Conservation (phyloP, 2,888 invertebrate genomes). For the Tigriopus californicus region DNA sequence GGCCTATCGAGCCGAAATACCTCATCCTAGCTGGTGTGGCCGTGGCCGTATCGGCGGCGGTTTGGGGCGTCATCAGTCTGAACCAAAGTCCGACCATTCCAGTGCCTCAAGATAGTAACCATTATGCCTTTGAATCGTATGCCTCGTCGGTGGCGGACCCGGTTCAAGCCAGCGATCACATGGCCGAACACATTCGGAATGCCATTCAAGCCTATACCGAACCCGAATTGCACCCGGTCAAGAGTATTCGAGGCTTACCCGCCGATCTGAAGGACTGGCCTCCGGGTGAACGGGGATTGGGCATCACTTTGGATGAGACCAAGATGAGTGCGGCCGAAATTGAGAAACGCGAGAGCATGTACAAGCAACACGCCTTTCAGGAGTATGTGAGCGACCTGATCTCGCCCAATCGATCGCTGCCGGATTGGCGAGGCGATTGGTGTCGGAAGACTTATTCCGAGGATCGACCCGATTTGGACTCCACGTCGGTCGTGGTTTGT, state of each 20-base stretch:
- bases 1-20: too few species aligned
- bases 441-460: conserved; percentile 1
- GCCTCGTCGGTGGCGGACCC: too few species aligned
- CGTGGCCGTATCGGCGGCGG: too few species aligned
- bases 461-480: neutral
- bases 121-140: too few species aligned
- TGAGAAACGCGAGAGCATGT: conserved; percentile 7
- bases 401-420: conserved; percentile 9
- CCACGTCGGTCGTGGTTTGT: conserved; percentile 2
- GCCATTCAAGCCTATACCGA: neutral
- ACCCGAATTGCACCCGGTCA: neutral
- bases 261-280: neutral
- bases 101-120: too few species aligned
- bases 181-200: neutral
- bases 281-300: conserved; percentile 11
- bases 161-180: neutral
- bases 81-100: too few species aligned
- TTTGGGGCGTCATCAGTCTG: too few species aligned
- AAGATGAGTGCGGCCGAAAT: neutral
- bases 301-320: neutral
- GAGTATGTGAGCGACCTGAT: conserved; percentile 15
- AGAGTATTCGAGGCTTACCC: neutral
- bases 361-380: conserved; percentile 8
- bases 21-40: too few species aligned
- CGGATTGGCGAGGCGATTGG: conserved; percentile 11